phyloP scores from a whole-genome alignment of 2,113 vertebrate species.

The Sorex fumeus region DNA sequence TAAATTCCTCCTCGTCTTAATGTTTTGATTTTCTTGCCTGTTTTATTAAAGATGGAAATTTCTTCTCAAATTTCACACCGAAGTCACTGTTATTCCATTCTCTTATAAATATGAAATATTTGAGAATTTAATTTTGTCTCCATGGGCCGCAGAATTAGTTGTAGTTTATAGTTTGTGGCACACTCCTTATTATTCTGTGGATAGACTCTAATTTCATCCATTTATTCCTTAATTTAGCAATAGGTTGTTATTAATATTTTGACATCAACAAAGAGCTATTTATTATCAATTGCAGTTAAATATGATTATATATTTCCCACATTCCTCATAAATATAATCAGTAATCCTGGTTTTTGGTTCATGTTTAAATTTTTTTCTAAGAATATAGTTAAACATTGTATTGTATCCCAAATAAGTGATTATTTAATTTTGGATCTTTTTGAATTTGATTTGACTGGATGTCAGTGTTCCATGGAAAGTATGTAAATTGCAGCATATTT shows the following conservation, averaged over 20 bases:
- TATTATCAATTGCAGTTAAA: neutral
- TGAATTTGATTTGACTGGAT: neutral
- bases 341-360: neutral
- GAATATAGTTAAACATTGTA: neutral
- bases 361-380: neutral
- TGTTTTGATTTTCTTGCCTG: neutral
- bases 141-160: neutral
- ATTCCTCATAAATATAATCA: neutral
- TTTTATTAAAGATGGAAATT: neutral
- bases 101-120: neutral
- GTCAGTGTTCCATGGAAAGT: neutral
- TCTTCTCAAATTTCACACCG: neutral
- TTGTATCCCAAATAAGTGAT: neutral
- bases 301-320: neutral
- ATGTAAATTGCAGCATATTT: no score
- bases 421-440: conserved; percentile 24
- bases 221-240: neutral
- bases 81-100: neutral
- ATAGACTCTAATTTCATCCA: neutral
- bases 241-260: neutral
- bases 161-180: neutral
- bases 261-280: neutral
- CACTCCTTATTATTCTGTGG: neutral
- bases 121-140: neutral
- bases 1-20: neutral